These are phyloP conservation scores for Sebastes dallii DNA, from an alignment of 2,797 vertebrate species.

Conservation along the genomic window DNA sequence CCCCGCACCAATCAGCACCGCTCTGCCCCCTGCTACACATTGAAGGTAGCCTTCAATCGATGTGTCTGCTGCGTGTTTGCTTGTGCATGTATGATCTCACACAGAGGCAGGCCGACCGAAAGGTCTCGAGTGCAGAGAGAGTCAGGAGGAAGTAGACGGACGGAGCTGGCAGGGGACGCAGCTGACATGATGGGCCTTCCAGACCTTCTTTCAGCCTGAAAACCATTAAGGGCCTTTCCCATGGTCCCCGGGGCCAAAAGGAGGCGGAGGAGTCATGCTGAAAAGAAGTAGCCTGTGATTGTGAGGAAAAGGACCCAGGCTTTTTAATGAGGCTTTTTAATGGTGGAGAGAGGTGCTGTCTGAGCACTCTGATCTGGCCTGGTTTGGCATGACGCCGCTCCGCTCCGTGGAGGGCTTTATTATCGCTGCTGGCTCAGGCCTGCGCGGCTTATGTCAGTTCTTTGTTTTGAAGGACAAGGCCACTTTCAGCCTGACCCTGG, in stretches of 20 bases:
- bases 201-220: constrained; percentile 59
- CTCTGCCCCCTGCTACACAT: constrained; percentile 28
- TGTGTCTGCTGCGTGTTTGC: not conserved
- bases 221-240: constrained; percentile 69
- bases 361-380: constrained; percentile 53
- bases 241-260: constrained; percentile 55
- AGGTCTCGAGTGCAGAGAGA: constrained; percentile 29
- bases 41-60: constrained; percentile 20
- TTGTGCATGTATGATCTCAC: constrained; percentile 42
- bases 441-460: constrained; percentile 36
- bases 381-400: constrained; percentile 45
- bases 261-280: constrained; percentile 46
- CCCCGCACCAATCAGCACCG: constrained; percentile 48
- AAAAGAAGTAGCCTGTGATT: constrained; percentile 64
- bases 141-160: constrained; percentile 33
- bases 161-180: constrained; percentile 52
- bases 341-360: constrained; percentile 54
- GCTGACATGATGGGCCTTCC: constrained; percentile 64
- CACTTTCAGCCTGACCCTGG: constrained; percentile 47
- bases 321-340: constrained; percentile 75
- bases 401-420: constrained; percentile 54
- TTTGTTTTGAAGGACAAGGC: constrained; percentile 69
- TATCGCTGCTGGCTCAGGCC: constrained; percentile 49
- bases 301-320: constrained; percentile 40
- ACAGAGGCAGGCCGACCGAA: constrained; percentile 18